Base-by-base conservation (phyloP, 2,113 vertebrate genomes). In the Triplophysa dalaica region DNA sequence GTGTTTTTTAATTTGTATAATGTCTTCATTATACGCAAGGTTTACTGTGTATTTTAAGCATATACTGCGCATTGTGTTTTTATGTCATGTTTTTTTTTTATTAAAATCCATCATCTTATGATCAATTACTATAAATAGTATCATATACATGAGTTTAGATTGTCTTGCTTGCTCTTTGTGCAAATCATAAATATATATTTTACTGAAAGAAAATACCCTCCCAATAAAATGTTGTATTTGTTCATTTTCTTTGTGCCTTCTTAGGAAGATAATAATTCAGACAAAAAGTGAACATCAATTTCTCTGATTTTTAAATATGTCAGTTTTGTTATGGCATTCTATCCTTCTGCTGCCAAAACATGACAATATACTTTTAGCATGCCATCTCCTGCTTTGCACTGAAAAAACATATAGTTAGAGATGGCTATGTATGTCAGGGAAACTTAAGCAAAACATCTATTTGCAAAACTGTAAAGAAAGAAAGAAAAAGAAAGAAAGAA, bases 281-380 rank as follows among this genome's bases (percentile, higher is more conserved):
- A 45, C n/a, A 45, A 12, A 12, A 45, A 12, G 11, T 11, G 43
- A 10, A 45, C 11, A 11, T 45, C 11, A 45, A 45, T 2, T 5
- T 33, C 33, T 33, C 4, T 6, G 33, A 45, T 45, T 10, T 11
- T 26, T 14, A 26, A 70, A 70, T 2, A 58, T 58, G 19, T 58
- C 7, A 58, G 14, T 72, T 38, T 22, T 73, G 26, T 58, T 38
- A 0, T 11, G 38, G 12, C 13, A 41, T 38, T n/a, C 13, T 24
- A n/a, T 73, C 8, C 38, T 21, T 14, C 3, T 73, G 41, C 13
- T 73, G 70, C 70, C 70, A 73, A 73, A 22, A 22, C 19, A n/a
- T 58, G 1, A 60, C 8, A 43, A 43, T 43, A 10, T 16, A 33
- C 17, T 8, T 33, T 33, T 12, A 12, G 29, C 26, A 58, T 58